Evolutionary conservation across 1,140 invertebrate species (phyloP), one percentile per base, ranked within the genome.

Genomic region (Drosophila ohnishii): DNA sequence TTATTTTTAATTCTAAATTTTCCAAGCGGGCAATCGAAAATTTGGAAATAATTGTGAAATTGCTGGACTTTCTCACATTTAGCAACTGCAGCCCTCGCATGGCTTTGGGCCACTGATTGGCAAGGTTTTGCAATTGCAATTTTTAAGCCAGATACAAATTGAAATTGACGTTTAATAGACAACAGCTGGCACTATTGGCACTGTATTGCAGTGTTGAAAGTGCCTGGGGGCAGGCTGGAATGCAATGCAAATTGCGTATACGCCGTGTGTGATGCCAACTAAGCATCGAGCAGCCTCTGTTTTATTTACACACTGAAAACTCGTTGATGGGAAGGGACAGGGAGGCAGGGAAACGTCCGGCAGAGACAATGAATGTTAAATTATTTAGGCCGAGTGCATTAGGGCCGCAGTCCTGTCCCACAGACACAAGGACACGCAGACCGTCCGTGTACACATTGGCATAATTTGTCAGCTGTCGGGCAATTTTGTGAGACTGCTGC

Each of bases 311-410:
- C 79, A 73, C 58, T 79, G 75, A 66, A 79, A 88, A 79, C 83
- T 57, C 82, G 74, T 77, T 77, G 75, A 78, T 28, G 25, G 13
- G 7, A 14, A 53, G 30, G 50, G 50, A 14, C 32, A n/a, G 4
- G 2, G n/a, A 7, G 13, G 13, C 5, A 19, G 44, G 34, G 14
- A 72, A 45, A 56, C 45, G 48, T 59, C 45, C 22, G 42, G n/a
- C 16, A 76, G 62, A 74, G 74, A 78, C 82, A 86, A 75, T 71
- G 64, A 50, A 60, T 58, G 51, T 48, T 87, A 66, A 88, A 87
- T 87, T 77, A 87, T 87, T 88, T 75, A 87, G 84, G 67, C 53
- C 57, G 66, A 88, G 67, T 88, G 84, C 83, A 87, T 87, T 87
- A 87, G 84, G 77, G 79, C 45, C 57, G 56, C 37, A 60, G 34